These are phyloP conservation scores for Echinometra lucunter DNA, from an alignment of 53 echinoderm and acorn worm species.

Conservation along the genomic window DNA sequence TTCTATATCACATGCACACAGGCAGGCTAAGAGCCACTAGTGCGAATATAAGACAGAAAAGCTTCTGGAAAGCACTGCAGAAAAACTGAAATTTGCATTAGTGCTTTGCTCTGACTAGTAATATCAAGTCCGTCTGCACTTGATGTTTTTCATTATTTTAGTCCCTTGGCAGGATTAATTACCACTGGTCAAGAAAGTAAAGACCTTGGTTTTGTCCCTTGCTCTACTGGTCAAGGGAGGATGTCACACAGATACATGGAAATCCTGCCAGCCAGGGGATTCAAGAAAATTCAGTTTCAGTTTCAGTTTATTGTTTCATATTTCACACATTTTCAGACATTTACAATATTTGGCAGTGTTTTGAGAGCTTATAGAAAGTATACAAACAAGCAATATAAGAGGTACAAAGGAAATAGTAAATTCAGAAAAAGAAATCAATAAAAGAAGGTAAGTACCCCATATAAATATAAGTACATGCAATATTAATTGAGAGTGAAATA, in stretches of 20 bases:
- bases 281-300: neutral
- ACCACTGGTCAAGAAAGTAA: neutral
- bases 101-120: neutral
- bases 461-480: no score
- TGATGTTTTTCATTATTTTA: neutral
- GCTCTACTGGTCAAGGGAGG: conserved; percentile 1
- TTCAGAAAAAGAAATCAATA: no score
- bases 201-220: neutral
- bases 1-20: neutral
- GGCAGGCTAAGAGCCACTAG: neutral
- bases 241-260: neutral
- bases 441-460: no score
- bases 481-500: no score
- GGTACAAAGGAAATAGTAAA: no score
- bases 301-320: no score
- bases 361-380: no score
- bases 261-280: neutral
- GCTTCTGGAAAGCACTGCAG: neutral
- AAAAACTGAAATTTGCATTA: conserved; percentile 34
- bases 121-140: neutral
- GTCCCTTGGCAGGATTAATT: neutral
- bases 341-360: no score
- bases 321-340: no score
- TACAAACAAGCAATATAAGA: no score
- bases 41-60: neutral